Conservation (phyloP, 2,797 vertebrate genomes). For the Pampus argenteus region DNA sequence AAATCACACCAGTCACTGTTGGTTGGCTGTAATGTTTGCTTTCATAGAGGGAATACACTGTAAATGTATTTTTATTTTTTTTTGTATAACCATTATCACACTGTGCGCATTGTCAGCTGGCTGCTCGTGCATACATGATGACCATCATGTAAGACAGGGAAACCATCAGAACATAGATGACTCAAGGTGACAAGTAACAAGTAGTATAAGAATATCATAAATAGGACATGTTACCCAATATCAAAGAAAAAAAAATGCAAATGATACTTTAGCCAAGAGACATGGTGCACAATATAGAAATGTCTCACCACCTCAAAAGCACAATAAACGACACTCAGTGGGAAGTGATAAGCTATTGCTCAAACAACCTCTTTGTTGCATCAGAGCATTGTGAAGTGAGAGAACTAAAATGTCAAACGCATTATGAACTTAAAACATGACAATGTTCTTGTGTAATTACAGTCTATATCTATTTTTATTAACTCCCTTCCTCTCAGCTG, state of each 20-base stretch:
- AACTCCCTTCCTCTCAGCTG: constrained; percentile 6
- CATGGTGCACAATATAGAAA: constrained; percentile 14
- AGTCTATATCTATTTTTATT: constrained; percentile 13
- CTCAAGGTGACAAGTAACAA: not conserved
- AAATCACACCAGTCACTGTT: too few species aligned
- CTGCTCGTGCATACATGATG: not conserved
- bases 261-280: constrained; percentile 8
- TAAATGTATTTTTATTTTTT: too few species aligned
- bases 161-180: not conserved
- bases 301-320: constrained; percentile 22
- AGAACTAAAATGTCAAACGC: constrained; percentile 40
- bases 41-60: too few species aligned
- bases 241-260: constrained; percentile 22
- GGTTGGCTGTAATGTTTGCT: too few species aligned
- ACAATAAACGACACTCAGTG: constrained; percentile 27
- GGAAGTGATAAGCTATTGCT: constrained; percentile 53
- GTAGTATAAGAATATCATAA: not conserved
- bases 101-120: not conserved
- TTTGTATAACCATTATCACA: too few species aligned
- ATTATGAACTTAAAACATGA: constrained; percentile 27
- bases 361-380: constrained; percentile 52
- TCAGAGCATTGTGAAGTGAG: constrained; percentile 44
- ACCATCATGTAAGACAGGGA: not conserved
- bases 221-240: not conserved
- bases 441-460: constrained; percentile 11